Conservation (phyloP, 92 coral and sea anemone species). For the Isaurus tuberculatus region DNA sequence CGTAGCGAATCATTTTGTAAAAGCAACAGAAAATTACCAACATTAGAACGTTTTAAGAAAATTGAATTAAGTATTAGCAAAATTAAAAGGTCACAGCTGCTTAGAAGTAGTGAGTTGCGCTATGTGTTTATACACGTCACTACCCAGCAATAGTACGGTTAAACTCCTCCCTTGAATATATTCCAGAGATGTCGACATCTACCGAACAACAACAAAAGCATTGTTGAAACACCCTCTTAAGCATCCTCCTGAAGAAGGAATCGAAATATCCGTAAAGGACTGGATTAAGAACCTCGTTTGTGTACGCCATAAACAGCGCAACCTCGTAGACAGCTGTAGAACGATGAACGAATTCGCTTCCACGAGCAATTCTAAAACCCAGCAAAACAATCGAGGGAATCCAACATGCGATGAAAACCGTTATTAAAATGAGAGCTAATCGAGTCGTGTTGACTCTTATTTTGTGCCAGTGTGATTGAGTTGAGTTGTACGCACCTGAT, state of each 20-base stretch:
- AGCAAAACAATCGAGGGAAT: conserved; percentile 10
- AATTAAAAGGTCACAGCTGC: too few species aligned
- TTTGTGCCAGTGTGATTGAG: conserved; percentile 25
- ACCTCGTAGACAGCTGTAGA: conserved; percentile 60
- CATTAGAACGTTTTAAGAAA: too few species aligned
- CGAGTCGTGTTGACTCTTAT: conserved; percentile 31
- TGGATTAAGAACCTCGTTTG: conserved; percentile 77
- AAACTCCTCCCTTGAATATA: conserved; percentile 1
- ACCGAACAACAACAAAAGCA: background rate
- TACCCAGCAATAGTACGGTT: background rate
- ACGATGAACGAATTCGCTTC: conserved; percentile 58
- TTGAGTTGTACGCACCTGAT: conserved; percentile 5
- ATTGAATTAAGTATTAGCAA: too few species aligned
- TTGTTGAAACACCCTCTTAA: background rate
- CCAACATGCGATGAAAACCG: conserved; percentile 23
- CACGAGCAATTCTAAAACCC: conserved; percentile 48
- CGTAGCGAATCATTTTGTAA: too few species aligned
- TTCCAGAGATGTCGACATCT: background rate
- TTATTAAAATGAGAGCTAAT: conserved; percentile 5
- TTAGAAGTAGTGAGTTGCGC: too few species aligned
- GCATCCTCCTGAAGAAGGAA: conserved; percentile 34
- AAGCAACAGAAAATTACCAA: too few species aligned
- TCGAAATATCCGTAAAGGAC: conserved; percentile 60
- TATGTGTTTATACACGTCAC: too few species aligned
- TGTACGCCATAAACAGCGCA: conserved; percentile 70